phyloP scores from a whole-genome alignment of 2,113 vertebrate genomes.

The Cochlearius cochlearius region DNA sequence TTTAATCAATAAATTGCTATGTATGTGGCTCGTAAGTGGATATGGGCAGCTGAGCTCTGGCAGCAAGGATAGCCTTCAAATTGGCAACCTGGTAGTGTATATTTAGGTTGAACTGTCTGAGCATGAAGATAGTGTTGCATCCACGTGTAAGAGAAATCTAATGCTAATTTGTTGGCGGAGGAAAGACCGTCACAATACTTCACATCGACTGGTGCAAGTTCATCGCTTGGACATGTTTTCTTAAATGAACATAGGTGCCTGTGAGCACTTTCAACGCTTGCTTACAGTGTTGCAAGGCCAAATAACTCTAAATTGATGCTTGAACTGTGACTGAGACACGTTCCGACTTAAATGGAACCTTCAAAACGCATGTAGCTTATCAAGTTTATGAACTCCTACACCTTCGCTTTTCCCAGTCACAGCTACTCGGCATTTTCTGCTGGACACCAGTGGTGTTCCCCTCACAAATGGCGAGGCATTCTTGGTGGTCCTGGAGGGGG shows the following conservation, averaged over 20 bases:
- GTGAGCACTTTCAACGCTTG: neutral
- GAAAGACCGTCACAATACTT: neutral
- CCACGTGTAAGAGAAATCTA: neutral
- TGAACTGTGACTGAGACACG: neutral
- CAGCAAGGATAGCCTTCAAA: neutral
- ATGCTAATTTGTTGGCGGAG: neutral
- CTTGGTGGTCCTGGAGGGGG: neutral
- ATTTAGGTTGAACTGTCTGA: slow-evolving; percentile 31
- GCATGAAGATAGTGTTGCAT: slow-evolving; percentile 25
- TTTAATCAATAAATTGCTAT: neutral
- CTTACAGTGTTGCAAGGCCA: neutral
- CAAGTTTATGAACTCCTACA: neutral
- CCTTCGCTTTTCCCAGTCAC: neutral
- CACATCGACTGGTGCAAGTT: neutral
- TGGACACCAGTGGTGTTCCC: neutral
- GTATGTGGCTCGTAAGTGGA: neutral
- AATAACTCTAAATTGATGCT: neutral
- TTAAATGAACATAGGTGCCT: neutral
- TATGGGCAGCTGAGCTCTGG: slow-evolving; percentile 31
- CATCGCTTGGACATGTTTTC: neutral
- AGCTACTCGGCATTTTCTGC: neutral
- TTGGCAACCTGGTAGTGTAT: neutral
- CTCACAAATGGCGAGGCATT: neutral
- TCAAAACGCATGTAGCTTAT: neutral
- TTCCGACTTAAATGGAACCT: neutral